Base-by-base conservation (phyloP, 2,113 vertebrate species). In the Indicator indicator region DNA sequence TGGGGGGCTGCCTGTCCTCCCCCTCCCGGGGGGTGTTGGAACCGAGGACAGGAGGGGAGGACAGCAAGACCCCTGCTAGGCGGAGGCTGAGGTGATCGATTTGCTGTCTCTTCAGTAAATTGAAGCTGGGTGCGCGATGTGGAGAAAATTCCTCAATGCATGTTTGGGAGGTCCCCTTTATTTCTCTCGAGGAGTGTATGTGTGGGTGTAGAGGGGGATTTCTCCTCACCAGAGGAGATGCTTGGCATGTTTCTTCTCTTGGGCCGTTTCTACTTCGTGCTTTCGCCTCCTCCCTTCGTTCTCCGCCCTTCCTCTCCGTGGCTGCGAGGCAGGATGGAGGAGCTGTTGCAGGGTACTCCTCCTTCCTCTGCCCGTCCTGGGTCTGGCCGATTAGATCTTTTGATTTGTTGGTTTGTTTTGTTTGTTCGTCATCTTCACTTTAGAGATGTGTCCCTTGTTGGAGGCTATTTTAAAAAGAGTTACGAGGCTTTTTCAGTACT, bases 251-350 rank as follows among this genome's bases (percentile, higher is more conserved):
- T 63, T 33, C 64, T 62, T 5, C 11, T 2, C 30, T 38, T 6
- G 88, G 40, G 71, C 80, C 26, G 70, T 44, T 77, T 68, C 60
- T 42, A 5, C 62, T 33, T 77, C 67, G 14, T 23, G 19, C 50
- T 69, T 55, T 90, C 6, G 52, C 83, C 90, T 74, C 77, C 54
- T 86, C 48, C 75, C 70, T 52, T 60, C 32, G 15, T 88, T 63
- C 76, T 62, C 90, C 95, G 74, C 90, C 86, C 95, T 95, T 92
- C 79, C 90, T 95, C 80, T 52, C n/a, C 44, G 26, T 24, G 65
- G 26, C 71, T 26, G 60, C 7, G 40, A 23, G 85, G 85, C 93
- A 70, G 92, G 95, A 85, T 83, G 94, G 90, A 84, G 70, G 48
- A 84, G 84, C 54, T 9, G 19, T 27, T 10, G 56, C 60, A 27